phyloP scores from a whole-genome alignment of 2,797 vertebrate species.

The Mormyrops boulengeri region DNA sequence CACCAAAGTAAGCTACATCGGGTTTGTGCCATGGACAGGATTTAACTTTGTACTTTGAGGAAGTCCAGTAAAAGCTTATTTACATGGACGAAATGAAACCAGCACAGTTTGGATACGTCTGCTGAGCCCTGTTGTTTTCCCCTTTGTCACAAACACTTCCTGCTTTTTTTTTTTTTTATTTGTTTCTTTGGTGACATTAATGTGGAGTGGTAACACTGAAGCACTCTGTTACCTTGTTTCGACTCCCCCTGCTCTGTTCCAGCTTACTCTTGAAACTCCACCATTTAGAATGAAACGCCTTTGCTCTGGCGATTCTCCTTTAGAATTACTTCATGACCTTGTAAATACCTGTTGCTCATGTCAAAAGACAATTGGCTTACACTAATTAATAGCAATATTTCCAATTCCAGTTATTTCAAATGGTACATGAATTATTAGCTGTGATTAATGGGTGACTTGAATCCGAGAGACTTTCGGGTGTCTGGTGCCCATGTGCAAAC shows the following conservation, averaged over 20 bases:
- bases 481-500: constrained; percentile 15
- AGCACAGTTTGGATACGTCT: constrained; percentile 14
- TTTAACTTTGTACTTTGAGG: constrained; percentile 77
- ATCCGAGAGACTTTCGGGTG: neutral
- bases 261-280: constrained; percentile 25
- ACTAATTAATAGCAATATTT: neutral
- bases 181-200: constrained; percentile 16
- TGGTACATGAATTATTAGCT: constrained; percentile 6
- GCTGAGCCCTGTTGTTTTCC: constrained; percentile 17
- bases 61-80: constrained; percentile 59
- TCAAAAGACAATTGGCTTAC: neutral
- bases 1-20: constrained; percentile 90
- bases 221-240: constrained; percentile 17
- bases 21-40: constrained; percentile 48
- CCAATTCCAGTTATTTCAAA: constrained; percentile 7
- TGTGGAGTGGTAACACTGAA: constrained; percentile 25
- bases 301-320: neutral
- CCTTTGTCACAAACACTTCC: constrained; percentile 20
- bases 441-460: neutral
- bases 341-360: constrained; percentile 13
- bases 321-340: constrained; percentile 6
- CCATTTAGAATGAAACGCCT: constrained; percentile 28
- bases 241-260: constrained; percentile 21
- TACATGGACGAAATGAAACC: neutral
- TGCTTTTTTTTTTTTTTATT: neutral